phyloP scores from a whole-genome alignment of 2,888 invertebrate species.

The Poecilobothrus nobilitatus region DNA sequence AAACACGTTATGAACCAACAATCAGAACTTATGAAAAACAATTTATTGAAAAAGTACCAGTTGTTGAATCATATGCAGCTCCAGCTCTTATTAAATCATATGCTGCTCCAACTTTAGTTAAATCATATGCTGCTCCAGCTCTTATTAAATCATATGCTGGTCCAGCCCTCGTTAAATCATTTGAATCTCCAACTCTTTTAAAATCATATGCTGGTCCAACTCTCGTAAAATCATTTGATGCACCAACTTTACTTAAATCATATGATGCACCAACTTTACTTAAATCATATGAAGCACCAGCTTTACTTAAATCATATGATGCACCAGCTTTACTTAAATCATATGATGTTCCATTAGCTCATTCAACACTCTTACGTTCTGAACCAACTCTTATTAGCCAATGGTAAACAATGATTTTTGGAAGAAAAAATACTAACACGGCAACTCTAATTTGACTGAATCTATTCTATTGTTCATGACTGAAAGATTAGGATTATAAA shows the following conservation, averaged over 20 bases:
- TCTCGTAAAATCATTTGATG: not conserved
- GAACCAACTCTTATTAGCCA: not conserved
- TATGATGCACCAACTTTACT: not conserved
- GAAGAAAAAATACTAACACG: too few relatives aligned
- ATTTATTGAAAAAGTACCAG: conserved; percentile 12
- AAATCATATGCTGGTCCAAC: not conserved
- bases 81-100: not conserved
- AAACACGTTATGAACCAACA: conserved; percentile 19
- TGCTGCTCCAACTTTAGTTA: not conserved
- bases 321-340: not conserved
- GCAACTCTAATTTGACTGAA: not conserved
- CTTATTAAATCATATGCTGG: not conserved
- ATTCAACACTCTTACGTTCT: not conserved
- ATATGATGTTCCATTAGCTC: not conserved
- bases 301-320: not conserved
- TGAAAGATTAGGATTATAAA: not conserved
- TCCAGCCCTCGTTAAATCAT: too few relatives aligned
- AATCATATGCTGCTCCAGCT: not conserved
- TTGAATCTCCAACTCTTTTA: not conserved
- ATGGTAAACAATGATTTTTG: not conserved
- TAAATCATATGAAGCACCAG: not conserved
- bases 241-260: not conserved
- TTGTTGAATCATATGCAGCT: conserved; percentile 10
- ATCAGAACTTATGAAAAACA: conserved; percentile 12
- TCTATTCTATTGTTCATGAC: not conserved